Evolutionary conservation across 2,797 vertebrate species (phyloP).

Genomic region (Forpus xanthops): DNA sequence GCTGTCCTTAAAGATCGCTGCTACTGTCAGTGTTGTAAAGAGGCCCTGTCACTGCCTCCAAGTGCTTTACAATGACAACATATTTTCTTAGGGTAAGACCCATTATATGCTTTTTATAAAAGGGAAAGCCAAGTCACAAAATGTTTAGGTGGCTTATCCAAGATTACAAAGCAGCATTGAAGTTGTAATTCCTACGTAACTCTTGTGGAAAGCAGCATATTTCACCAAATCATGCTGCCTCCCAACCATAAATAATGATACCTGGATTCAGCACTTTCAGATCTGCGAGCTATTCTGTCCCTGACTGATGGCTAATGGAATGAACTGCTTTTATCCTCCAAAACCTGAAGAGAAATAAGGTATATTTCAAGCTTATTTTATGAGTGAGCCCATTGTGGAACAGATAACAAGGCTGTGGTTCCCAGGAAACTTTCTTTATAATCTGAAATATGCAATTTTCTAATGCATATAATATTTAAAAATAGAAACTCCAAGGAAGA

Average conservation of each 20-base stretch:
- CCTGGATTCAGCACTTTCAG: neutral
- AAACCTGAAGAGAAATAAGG: neutral
- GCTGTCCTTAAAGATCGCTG: neutral
- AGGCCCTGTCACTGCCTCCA: neutral
- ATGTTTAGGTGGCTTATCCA: neutral
- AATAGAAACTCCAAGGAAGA: neutral
- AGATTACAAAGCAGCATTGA: neutral
- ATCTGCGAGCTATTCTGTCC: neutral
- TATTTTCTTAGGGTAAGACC: neutral
- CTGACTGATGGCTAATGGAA: conserved; percentile 26
- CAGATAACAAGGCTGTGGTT: neutral
- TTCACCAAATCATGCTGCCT: conserved; percentile 5
- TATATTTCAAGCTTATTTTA: conserved; percentile 23
- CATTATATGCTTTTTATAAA: neutral
- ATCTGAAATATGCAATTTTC: neutral
- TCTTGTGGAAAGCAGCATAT: neutral
- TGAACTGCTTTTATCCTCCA: conserved; percentile 13
- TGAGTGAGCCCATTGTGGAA: neutral
- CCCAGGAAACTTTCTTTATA: neutral
- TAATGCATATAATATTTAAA: neutral
- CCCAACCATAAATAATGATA: neutral
- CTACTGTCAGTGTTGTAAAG: neutral
- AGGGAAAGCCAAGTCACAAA: neutral
- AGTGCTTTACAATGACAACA: neutral
- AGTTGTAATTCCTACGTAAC: neutral